Conservation (phyloP, 2,113 vertebrate genomes). For the Archocentrus centrarchus region DNA sequence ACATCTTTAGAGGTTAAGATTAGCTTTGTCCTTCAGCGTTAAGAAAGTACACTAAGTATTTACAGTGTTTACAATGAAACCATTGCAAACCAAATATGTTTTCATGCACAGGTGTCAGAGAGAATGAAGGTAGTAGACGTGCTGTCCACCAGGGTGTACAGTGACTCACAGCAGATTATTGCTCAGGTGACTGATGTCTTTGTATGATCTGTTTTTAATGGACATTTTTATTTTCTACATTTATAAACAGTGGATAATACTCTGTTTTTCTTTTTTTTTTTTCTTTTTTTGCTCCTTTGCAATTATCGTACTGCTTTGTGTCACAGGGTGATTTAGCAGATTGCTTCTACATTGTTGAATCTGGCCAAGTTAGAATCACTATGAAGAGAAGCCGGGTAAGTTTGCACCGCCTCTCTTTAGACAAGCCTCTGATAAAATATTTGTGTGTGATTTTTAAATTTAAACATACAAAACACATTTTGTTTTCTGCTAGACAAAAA, state of each 20-base stretch:
- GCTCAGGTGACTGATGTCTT: slow-evolving; percentile 87
- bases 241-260: neutral
- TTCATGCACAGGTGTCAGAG: slow-evolving; percentile 88
- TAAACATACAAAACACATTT: neutral
- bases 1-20: slow-evolving; percentile 94
- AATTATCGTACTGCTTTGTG: slow-evolving; percentile 19
- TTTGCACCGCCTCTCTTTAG: neutral
- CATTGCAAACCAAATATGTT: slow-evolving; percentile 27
- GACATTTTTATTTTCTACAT: neutral
- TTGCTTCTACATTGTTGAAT: slow-evolving; percentile 98
- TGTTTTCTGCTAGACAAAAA: slow-evolving; percentile 77
- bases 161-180: slow-evolving; percentile 94
- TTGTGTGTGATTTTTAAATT: neutral
- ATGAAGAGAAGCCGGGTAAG: slow-evolving; percentile 96
- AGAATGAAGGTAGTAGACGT: slow-evolving; percentile 99
- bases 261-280: too few species aligned
- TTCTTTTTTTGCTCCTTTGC: neutral
- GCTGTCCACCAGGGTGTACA: slow-evolving; percentile 91
- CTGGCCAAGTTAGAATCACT: slow-evolving; percentile 97
- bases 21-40: neutral
- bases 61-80: neutral
- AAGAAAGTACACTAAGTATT: neutral
- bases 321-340: slow-evolving; percentile 93
- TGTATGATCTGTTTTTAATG: neutral
- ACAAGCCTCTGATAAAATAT: neutral